Conservation (phyloP, 2,888 invertebrate species). For the Dermolepida albohirtum region DNA sequence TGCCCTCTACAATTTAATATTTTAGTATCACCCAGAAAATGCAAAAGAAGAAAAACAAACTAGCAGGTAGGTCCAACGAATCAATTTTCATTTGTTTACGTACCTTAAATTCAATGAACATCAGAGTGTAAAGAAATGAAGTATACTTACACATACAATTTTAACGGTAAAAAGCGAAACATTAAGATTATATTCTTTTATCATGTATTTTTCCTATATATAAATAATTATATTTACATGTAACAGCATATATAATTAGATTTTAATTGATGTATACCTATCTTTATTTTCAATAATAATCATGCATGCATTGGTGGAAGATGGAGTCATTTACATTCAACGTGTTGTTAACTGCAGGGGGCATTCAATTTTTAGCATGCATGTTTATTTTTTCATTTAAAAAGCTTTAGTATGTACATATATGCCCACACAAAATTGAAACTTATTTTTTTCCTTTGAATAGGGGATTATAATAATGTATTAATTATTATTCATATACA, state of each 20-base stretch:
- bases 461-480: too few species aligned
- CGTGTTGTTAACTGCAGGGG: too few species aligned
- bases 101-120: background rate
- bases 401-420: too few species aligned
- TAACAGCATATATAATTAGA: constrained; percentile 5
- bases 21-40: constrained; percentile 42
- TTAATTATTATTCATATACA: too few species aligned
- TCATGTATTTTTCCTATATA: background rate
- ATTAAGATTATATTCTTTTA: too few species aligned
- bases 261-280: constrained; percentile 21
- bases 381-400: too few species aligned
- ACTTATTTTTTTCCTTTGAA: too few species aligned
- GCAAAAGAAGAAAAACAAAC: constrained; percentile 43
- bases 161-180: too few species aligned
- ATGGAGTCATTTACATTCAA: constrained; percentile 3
- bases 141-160: background rate
- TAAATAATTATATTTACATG: constrained; percentile 11
- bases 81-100: constrained; percentile 28
- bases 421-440: too few species aligned
- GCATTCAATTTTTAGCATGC: too few species aligned
- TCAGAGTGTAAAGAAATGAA: constrained; percentile 1
- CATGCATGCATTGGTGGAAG: constrained; percentile 5
- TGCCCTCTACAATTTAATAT: constrained; percentile 53
- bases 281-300: constrained; percentile 22
- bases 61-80: constrained; percentile 48